phyloP scores from a whole-genome alignment of 1,140 invertebrate genomes.

The Microplitis demolitor region DNA sequence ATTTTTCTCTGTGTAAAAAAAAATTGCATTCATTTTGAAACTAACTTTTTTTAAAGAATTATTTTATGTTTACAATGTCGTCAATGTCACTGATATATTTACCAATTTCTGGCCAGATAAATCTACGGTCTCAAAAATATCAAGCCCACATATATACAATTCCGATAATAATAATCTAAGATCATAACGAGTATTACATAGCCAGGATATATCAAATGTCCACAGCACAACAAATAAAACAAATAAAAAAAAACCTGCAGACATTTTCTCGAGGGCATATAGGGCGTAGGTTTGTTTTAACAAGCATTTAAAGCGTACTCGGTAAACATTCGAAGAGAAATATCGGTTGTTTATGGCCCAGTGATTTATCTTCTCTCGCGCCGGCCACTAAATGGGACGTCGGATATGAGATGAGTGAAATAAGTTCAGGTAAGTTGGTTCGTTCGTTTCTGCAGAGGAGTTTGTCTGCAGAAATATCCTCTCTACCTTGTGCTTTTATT shows the following conservation, averaged over 20 bases:
- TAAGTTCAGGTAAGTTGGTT: conserved; percentile 29
- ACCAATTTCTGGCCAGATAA: no score
- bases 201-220: background rate
- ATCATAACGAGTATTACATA: background rate
- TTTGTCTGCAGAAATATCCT: background rate
- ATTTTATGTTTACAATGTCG: no score
- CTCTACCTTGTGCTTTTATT: background rate
- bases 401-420: conserved; percentile 23
- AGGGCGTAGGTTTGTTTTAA: conserved; percentile 62
- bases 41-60: no score
- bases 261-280: conserved; percentile 19
- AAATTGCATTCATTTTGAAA: no score
- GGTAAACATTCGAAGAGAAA: conserved; percentile 62
- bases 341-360: conserved; percentile 61
- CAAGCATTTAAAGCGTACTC: conserved; percentile 63
- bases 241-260: conserved; percentile 17
- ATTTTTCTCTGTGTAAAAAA: no score
- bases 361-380: conserved; percentile 59
- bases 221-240: background rate
- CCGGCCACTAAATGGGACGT: conserved; percentile 24
- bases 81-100: no score
- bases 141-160: no score
- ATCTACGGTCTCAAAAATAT: no score
- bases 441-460: conserved; percentile 13
- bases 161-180: no score